Base-by-base conservation (phyloP, 2,797 vertebrate genomes). In the Cuculus canorus region DNA sequence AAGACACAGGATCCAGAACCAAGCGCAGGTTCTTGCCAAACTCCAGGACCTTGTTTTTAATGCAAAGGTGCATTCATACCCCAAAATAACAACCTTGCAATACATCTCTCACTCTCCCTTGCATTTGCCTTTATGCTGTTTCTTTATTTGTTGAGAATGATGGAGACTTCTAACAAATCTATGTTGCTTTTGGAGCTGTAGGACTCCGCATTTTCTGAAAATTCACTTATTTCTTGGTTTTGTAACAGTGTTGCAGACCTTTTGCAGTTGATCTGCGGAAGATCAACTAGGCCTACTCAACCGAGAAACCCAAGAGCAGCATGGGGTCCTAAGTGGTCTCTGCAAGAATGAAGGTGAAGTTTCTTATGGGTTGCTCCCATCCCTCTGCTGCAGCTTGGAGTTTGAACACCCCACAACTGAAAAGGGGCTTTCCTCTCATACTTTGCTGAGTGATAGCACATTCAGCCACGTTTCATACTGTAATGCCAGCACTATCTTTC, bases 21-120 rank as follows among this genome's bases (percentile, higher is more conserved):
- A 71, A 68, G 50, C 30, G 37, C 57, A 71, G 45, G 37, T 53
- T 80, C n/a, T 93, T 33, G 61, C 56, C 72, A 61, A 59, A 71
- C 50, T 80, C 56, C 69, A 77, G 68, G 37, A 83, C 18, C 33
- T 91, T 52, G 15, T 21, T 76, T 84, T 87, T 85, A 59, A 56
- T 48, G 41, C 19, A 73, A 76, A 90, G 37, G 43, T 88, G 60
- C 84, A 86, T 76, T 88, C 59, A 63, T 88, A 71, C 10, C 45
- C 56, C 5, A 2, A 41, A 82, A 60, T 23, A 70, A 12, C 19
- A 82, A 3, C n/a, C 21, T 39, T 59, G 10, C 37, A 37, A 33
- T 65, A 33, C 39, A 21, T 75, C 53, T 85, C 56, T 92, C 1
- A 6, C 63, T 88, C 94, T 77, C 59, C 32, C 32, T 43, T 66